phyloP scores from a whole-genome alignment of 2,113 vertebrate species.

The Oreochromis spilurus region DNA sequence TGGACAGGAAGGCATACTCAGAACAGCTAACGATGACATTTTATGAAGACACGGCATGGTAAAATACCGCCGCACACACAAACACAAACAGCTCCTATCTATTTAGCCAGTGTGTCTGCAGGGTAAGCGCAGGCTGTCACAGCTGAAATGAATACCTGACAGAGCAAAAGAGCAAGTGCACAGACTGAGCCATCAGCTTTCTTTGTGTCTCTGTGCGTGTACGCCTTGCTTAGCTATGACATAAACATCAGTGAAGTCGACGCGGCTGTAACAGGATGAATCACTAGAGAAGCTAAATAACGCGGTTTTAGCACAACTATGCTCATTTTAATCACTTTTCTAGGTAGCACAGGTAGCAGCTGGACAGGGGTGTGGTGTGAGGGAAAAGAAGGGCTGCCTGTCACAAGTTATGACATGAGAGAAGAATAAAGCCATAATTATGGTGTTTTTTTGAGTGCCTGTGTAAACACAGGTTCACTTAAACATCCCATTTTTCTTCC shows the following conservation, averaged over 20 bases:
- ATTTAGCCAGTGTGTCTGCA: constrained; percentile 57
- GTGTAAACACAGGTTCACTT: neutral
- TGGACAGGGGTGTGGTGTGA: neutral
- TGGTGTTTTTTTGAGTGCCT: neutral
- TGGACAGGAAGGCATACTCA: neutral
- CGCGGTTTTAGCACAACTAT: neutral
- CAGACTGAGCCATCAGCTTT: constrained; percentile 47
- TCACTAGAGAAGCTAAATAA: constrained; percentile 13
- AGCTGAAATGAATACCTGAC: constrained; percentile 66
- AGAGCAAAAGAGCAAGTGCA: constrained; percentile 54
- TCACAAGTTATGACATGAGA: neutral
- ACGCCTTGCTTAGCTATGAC: constrained; percentile 19
- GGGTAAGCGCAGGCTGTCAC: constrained; percentile 55
- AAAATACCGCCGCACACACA: neutral
- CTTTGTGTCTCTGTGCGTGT: constrained; percentile 26
- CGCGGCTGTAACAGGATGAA: constrained; percentile 21
- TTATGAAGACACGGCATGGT: constrained; percentile 24
- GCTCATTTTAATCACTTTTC: constrained; percentile 1
- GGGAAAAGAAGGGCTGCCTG: neutral
- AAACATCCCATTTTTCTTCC: neutral
- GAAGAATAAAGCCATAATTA: neutral
- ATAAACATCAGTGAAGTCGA: constrained; percentile 21
- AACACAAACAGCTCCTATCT: constrained; percentile 31
- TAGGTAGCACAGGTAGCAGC: neutral
- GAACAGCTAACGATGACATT: constrained; percentile 20